Percentiles rank a stretch among this genome's conserved stretches.
Conservation (phyloP, 2,113 vertebrate genomes). For the Vicugna pacos region DNA sequence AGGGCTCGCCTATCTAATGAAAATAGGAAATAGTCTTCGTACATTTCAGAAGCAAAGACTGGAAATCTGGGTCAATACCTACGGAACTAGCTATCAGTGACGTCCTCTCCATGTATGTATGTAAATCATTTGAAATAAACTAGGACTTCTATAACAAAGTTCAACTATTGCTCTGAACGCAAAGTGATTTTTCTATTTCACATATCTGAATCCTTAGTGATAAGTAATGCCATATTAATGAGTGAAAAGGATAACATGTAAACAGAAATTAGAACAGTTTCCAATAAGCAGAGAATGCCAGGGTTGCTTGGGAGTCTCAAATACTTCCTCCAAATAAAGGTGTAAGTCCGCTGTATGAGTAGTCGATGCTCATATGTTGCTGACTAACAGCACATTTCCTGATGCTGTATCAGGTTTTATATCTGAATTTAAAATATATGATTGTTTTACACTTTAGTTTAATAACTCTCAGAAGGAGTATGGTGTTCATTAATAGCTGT, state of each 20-base stretch:
- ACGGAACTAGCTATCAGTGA: not conserved
- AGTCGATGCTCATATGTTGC: not conserved
- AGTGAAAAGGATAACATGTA: conserved; percentile 5
- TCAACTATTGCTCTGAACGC: conserved; percentile 9
- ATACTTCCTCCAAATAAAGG: not conserved
- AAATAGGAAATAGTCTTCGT: conserved; percentile 2
- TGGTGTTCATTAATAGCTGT: not conserved
- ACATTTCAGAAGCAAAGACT: conserved; percentile 12
- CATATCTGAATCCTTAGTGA: conserved; percentile 15
- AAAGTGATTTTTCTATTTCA: conserved; percentile 41
- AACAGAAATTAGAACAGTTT: not conserved
- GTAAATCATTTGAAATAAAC: conserved; percentile 53
- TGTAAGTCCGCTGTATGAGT: not conserved
- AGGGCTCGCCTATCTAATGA: not conserved
- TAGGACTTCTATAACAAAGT: not conserved
- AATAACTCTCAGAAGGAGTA: not conserved
- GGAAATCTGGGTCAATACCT: not conserved
- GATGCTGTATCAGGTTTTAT: not conserved
- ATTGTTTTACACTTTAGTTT: not conserved
- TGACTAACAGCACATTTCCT: not conserved
- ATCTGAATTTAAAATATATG: not conserved
- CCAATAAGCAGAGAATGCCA: not conserved
- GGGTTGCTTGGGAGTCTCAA: not conserved
- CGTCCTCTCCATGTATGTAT: not conserved
- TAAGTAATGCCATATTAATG: not conserved